Percentiles rank a stretch among this genome's conserved stretches.
phyloP scores from a whole-genome alignment of 2,113 vertebrate genomes.

The Heliornis fulica region DNA sequence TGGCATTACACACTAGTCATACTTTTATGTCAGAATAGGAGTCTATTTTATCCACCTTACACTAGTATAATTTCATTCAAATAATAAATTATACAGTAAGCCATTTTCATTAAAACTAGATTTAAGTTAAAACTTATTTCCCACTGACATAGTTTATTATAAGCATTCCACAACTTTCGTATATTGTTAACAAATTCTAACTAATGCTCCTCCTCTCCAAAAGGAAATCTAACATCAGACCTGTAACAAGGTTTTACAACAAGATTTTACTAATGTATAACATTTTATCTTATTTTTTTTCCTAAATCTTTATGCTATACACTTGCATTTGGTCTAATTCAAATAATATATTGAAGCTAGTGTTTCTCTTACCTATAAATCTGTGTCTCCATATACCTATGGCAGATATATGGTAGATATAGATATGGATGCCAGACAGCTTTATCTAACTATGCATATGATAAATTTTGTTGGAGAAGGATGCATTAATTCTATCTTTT shows the following conservation, averaged over 20 bases:
- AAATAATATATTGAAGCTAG: not conserved
- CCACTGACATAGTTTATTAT: not conserved
- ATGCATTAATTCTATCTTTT: constrained; percentile 19
- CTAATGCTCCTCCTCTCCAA: not conserved
- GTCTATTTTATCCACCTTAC: not conserved
- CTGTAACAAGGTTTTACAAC: not conserved
- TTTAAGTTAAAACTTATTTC: not conserved
- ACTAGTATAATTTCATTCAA: not conserved
- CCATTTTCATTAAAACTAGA: not conserved
- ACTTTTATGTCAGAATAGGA: not conserved
- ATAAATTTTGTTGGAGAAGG: not conserved
- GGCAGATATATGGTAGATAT: not conserved
- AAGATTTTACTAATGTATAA: not conserved
- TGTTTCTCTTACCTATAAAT: not conserved
- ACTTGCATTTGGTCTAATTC: not conserved
- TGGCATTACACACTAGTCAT: not conserved
- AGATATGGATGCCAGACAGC: not conserved
- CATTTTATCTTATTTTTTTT: not conserved
- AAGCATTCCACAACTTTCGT: not conserved
- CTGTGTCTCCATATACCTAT: not conserved
- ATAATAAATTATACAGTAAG: not conserved
- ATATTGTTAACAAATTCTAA: not conserved
- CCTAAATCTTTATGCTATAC: not conserved
- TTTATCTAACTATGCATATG: not conserved
- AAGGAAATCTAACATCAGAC: not conserved